Conservation (phyloP, 2,888 invertebrate species). For the Patella depressa region DNA sequence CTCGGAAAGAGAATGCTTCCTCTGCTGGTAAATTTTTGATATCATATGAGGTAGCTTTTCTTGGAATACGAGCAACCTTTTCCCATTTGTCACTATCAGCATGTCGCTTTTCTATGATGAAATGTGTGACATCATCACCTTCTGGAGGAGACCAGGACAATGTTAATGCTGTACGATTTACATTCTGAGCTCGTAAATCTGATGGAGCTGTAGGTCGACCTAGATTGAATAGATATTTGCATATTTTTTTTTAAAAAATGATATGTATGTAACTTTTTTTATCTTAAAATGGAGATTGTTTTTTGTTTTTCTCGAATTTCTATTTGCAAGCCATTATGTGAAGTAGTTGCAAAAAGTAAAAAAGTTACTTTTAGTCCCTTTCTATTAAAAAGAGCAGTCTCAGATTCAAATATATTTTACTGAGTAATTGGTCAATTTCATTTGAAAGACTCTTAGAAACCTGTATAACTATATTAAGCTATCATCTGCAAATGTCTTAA, state of each 20-base stretch:
- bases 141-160: constrained; percentile 66
- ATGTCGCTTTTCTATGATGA: constrained; percentile 72
- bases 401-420: too few relatives aligned
- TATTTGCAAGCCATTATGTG: too few relatives aligned
- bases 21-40: constrained; percentile 51
- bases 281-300: too few relatives aligned
- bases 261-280: too few relatives aligned
- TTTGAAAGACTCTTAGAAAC: too few relatives aligned
- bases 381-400: too few relatives aligned
- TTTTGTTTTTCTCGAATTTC: too few relatives aligned
- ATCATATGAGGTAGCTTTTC: constrained; percentile 49
- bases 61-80: constrained; percentile 54
- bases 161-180: constrained; percentile 58
- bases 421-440: too few relatives aligned
- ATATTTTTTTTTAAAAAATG: background rate
- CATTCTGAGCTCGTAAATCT: constrained; percentile 58
- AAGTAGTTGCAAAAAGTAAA: too few relatives aligned
- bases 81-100: constrained; percentile 84
- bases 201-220: constrained; percentile 59
- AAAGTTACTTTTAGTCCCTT: too few relatives aligned
- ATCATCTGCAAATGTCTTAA: too few relatives aligned
- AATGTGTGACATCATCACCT: constrained; percentile 67
- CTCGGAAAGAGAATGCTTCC: constrained; percentile 83
- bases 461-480: too few relatives aligned
- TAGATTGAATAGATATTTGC: constrained; percentile 25